Evolutionary conservation across 2,888 invertebrate species (phyloP), one percentile per base, ranked within the genome.

Genomic region (Melitaea athalia): DNA sequence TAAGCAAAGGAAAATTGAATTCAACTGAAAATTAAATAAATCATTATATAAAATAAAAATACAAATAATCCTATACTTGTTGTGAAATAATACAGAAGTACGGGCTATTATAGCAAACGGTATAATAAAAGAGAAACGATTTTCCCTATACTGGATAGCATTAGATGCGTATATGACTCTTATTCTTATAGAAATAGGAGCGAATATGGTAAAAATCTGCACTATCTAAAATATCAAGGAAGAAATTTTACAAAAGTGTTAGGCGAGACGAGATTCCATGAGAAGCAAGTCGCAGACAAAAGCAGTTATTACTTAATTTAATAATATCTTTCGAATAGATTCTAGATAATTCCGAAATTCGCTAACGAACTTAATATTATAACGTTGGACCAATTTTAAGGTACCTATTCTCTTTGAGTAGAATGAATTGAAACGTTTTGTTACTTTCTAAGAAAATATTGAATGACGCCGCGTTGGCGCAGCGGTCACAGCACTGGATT

Each of bases 231-330:
- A 63, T 59, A 59, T 33, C 61, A 42, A 57, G 59, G 55, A 64
- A 57, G 66, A 63, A 72, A 70, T 74, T 72, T 65, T 66, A 71
- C 72, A 71, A 70, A 70, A 72, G 57, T 71, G 70, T 65, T 68
- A 70, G 65, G 66, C 70, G 60, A 60, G 53, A 63, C 65, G 50
- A 67, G 67, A 71, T 72, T 70, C 70, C 68, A 42, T 12, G 59
- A 61, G 70, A 57, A 60, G 71, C 68, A 49, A 68, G 64, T 64
- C 53, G 50, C 57, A 67, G 72, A 49, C 53, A 67, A 72, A 61
- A 61, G 62, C 69, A 67, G 69, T 64, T 68, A 73, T 68, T 72
- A 68, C 68, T 68, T 70, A 69, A 68, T 70, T 70, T 68, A 69
- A 69, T 70, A 72, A 73, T 70, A 70, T 70, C 71, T 64, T 43